Conservation (phyloP, 1,140 invertebrate genomes). For the Aphaenogaster rudis region DNA sequence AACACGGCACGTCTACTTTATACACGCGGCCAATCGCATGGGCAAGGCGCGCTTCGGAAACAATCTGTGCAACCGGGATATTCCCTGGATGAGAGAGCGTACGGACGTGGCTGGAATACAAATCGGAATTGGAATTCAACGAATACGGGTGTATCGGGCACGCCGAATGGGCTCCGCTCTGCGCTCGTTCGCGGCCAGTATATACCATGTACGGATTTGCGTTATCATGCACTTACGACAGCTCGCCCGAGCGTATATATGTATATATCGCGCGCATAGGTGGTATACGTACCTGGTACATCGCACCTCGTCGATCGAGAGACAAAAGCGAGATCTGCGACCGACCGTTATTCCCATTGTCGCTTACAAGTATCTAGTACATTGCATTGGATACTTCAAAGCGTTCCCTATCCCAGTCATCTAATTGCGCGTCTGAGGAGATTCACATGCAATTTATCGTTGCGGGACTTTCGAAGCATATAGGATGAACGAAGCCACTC, state of each 20-base stretch:
- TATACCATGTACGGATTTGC: slow-evolving; percentile 78
- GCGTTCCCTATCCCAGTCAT: slow-evolving; percentile 10
- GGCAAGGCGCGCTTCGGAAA: slow-evolving; percentile 69
- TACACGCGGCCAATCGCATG: slow-evolving; percentile 46
- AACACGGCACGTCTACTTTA: slow-evolving; percentile 48
- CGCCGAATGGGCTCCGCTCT: slow-evolving; percentile 48
- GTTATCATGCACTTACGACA: slow-evolving; percentile 76
- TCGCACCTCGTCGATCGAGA: slow-evolving; percentile 60
- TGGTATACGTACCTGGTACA: slow-evolving; percentile 49
- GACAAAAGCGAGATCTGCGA: slow-evolving; percentile 45
- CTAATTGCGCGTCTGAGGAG: slow-evolving; percentile 47
- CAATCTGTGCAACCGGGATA: slow-evolving; percentile 70
- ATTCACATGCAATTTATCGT: slow-evolving; percentile 24
- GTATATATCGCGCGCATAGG: slow-evolving; percentile 32
- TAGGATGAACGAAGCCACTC: background rate
- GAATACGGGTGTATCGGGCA: slow-evolving; percentile 52
- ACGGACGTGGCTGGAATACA: slow-evolving; percentile 77
- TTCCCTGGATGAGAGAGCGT: slow-evolving; percentile 61
- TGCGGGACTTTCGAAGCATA: background rate
- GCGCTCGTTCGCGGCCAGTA: slow-evolving; percentile 43
- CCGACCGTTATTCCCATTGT: slow-evolving; percentile 43
- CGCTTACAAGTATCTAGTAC: slow-evolving; percentile 30
- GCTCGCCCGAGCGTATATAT: slow-evolving; percentile 48
- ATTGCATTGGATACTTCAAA: slow-evolving; percentile 38
- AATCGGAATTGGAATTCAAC: slow-evolving; percentile 78